phyloP scores from a whole-genome alignment of 2,888 invertebrate genomes.

The Sceliomorpha sp. region DNA sequence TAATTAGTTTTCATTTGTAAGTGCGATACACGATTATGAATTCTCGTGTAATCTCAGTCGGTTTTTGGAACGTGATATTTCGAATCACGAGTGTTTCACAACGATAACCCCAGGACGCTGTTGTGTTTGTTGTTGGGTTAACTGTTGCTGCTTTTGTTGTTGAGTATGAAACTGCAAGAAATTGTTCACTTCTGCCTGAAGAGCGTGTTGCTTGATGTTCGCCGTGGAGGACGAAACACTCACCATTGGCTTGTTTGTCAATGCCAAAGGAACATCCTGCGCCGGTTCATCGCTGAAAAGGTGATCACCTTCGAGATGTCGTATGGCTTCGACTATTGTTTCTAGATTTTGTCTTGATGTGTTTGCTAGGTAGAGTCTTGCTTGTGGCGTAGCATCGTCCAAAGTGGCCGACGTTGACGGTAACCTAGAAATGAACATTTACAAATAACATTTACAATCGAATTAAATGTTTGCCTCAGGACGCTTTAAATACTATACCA shows the following conservation, averaged over 20 bases:
- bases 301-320: constrained; percentile 98
- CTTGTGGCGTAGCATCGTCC: constrained; percentile 81
- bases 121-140: constrained; percentile 78
- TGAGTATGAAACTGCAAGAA: constrained; percentile 84
- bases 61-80: constrained; percentile 64
- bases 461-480: too few species aligned
- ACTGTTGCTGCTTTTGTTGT: constrained; percentile 61
- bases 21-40: constrained; percentile 10
- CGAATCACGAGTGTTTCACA: constrained; percentile 87
- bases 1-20: background rate
- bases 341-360: constrained; percentile 97
- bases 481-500: too few species aligned
- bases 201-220: constrained; percentile 82
- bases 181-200: constrained; percentile 84
- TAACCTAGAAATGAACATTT: too few species aligned
- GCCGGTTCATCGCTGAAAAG: constrained; percentile 89
- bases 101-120: constrained; percentile 95
- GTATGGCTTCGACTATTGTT: constrained; percentile 98
- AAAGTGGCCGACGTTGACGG: constrained; percentile 82
- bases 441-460: background rate
- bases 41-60: constrained; percentile 54
- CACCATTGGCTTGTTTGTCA: constrained; percentile 74
- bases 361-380: constrained; percentile 83
- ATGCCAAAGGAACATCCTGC: constrained; percentile 76
- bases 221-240: constrained; percentile 80